Evolutionary conservation across 2,888 invertebrate species (phyloP).

Genomic region (Tigriopus californicus): DNA sequence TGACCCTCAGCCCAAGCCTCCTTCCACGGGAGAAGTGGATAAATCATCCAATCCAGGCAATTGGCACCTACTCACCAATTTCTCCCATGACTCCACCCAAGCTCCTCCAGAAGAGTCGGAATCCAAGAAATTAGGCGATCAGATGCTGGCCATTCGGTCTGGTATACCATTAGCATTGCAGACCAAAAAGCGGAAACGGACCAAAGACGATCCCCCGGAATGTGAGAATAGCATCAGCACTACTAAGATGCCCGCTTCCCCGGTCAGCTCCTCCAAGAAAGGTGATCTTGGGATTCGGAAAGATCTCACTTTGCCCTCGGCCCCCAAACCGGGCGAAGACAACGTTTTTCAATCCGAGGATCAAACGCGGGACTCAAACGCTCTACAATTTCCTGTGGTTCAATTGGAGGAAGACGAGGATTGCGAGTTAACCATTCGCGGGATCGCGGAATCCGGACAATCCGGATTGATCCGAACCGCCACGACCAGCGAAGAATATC

Average conservation of each 20-base stretch:
- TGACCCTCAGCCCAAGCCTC: neutral
- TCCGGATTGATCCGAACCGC: neutral
- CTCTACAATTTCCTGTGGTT: neutral
- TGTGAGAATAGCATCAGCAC: too few relatives aligned
- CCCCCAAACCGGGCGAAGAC: conserved; percentile 6
- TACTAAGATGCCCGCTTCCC: too few relatives aligned
- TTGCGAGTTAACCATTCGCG: neutral
- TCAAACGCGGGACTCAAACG: neutral
- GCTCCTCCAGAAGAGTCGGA: too few relatives aligned
- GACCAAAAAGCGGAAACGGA: neutral
- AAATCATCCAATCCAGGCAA: too few relatives aligned
- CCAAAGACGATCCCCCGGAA: too few relatives aligned
- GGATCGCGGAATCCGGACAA: neutral
- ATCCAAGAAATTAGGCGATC: neutral
- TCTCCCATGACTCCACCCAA: too few relatives aligned
- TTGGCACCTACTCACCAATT: too few relatives aligned
- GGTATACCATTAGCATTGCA: neutral
- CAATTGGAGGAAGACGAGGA: neutral
- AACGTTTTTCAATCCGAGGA: conserved; percentile 12
- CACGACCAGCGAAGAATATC: neutral
- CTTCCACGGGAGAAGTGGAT: neutral
- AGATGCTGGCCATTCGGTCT: neutral
- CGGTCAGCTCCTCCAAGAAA: too few relatives aligned
- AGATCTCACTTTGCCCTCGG: conserved; percentile 11
- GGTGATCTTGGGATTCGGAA: conserved; percentile 9